Base-by-base conservation (phyloP, 2,888 invertebrate species). In the Rutpela maculata region DNA sequence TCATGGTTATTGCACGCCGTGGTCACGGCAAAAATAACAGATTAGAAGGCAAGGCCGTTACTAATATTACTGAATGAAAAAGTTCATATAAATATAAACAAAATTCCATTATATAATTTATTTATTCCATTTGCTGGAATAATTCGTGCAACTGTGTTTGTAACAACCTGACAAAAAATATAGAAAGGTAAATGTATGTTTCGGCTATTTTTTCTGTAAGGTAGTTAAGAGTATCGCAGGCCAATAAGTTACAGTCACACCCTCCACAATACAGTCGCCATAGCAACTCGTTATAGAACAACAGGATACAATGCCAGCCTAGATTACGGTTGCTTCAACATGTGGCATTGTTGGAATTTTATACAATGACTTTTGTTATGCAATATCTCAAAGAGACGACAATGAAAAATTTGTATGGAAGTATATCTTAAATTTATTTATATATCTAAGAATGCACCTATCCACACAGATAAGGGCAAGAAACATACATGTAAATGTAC, bases 1-100 rank as follows among this genome's bases (percentile, higher is more conserved):
- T 71, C 62, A 62, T 60, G 71, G 38, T 71, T 26, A 4, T 15
- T 77, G 69, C 69, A 56, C 73, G 65, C 65, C 22, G 62, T 78
- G 80, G 78, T 80, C 78, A 80, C 70, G 78, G 80, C 66, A 75
- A 70, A 56, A 56, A 56, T 55, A 22, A 63, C n/a, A 50, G n/a
- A 50, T 50, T 50, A 50, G 50, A 75, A 69, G 19, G 38, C 71
- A 71, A 71, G 71, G 50, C 50, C 50, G 50, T 50, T n/a, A 50
- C 50, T 50, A 50, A 50, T 50, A 50, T 50, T 50, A 6, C 50
- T 50, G 50, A 50, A 50, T 50, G 50, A 50, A 50, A 50, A 50
- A 50, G 12, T 11, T 15, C 50, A 50, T n/a, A 60, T 60, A 60
- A 60, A 60, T 22, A 15, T 26, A 60, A 60, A 26, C 22, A 60